Percentiles rank a stretch among this genome's conserved stretches.
Evolutionary conservation across 2,888 invertebrate genomes (phyloP).

Genomic region (Microctonus brassicae): DNA sequence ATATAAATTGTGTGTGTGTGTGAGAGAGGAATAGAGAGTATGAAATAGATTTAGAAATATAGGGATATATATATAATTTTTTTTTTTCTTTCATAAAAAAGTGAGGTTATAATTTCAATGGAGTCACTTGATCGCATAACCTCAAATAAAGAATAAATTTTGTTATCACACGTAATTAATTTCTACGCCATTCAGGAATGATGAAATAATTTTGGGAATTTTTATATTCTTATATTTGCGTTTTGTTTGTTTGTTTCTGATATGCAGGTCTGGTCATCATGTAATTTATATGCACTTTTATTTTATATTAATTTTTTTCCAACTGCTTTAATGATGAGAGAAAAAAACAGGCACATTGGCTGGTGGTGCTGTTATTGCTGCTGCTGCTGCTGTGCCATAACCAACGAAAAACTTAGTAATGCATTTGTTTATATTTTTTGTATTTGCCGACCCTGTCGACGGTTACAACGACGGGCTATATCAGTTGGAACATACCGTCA

Average conservation of each 20-base stretch:
- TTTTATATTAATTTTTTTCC: constrained; percentile 58
- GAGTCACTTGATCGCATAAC: constrained; percentile 6
- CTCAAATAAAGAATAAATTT: constrained; percentile 13
- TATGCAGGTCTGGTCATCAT: constrained; percentile 67
- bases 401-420: constrained; percentile 63
- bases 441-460: constrained; percentile 67
- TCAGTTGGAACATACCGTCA: constrained; percentile 63
- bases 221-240: constrained; percentile 58
- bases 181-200: constrained; percentile 22
- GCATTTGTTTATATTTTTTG: constrained; percentile 70
- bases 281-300: constrained; percentile 62
- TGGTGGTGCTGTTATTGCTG: constrained; percentile 28
- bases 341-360: constrained; percentile 28
- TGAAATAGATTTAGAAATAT: not conserved
- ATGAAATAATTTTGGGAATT: constrained; percentile 45
- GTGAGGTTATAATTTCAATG: constrained; percentile 1
- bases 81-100: not conserved
- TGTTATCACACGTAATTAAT: constrained; percentile 27
- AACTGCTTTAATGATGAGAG: constrained; percentile 26
- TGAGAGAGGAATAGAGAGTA: not conserved
- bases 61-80: too few relatives aligned
- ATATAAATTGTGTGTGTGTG: too few relatives aligned
- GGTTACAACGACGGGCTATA: constrained; percentile 59
- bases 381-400: constrained; percentile 51
- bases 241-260: constrained; percentile 69